These are phyloP conservation scores for Tympanoctomys barrerae DNA, from an alignment of 2,797 vertebrate species.

Conservation along the genomic window DNA sequence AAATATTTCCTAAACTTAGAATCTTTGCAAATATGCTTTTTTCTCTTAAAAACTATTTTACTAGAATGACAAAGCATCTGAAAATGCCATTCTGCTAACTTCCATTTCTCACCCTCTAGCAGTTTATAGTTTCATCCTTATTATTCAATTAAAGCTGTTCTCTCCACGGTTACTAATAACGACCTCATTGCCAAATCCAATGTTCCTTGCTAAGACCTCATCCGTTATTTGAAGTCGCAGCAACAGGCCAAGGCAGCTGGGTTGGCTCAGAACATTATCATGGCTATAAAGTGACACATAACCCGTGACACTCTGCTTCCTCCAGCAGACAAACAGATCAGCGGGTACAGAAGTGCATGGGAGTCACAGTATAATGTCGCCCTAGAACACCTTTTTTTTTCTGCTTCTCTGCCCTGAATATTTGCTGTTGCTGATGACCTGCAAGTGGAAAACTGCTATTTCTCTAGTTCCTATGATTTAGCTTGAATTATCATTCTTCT, in stretches of 20 bases:
- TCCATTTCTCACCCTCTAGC: background rate
- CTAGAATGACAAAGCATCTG: background rate
- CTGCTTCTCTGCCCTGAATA: slow-evolving; percentile 23
- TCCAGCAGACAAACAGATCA: slow-evolving; percentile 60
- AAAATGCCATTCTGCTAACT: background rate
- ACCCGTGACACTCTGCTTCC: slow-evolving; percentile 50
- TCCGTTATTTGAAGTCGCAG: slow-evolving; percentile 66
- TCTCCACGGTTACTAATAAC: slow-evolving; percentile 48
- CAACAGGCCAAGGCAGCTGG: slow-evolving; percentile 54
- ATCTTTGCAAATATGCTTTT: background rate
- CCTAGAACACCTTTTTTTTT: background rate
- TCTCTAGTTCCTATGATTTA: background rate
- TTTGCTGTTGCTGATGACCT: background rate
- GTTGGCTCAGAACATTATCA: slow-evolving; percentile 67
- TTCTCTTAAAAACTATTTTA: background rate
- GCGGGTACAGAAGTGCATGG: background rate
- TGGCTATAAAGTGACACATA: slow-evolving; percentile 69
- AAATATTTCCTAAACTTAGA: background rate
- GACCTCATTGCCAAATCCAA: slow-evolving; percentile 63
- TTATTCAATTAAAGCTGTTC: slow-evolving; percentile 58
- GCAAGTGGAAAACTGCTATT: background rate
- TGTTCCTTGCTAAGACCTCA: slow-evolving; percentile 65
- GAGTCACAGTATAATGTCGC: background rate
- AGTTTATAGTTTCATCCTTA: slow-evolving; percentile 6
- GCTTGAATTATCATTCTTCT: background rate